phyloP scores from a whole-genome alignment of 2,797 vertebrate genomes.

The Sebastes jordani region DNA sequence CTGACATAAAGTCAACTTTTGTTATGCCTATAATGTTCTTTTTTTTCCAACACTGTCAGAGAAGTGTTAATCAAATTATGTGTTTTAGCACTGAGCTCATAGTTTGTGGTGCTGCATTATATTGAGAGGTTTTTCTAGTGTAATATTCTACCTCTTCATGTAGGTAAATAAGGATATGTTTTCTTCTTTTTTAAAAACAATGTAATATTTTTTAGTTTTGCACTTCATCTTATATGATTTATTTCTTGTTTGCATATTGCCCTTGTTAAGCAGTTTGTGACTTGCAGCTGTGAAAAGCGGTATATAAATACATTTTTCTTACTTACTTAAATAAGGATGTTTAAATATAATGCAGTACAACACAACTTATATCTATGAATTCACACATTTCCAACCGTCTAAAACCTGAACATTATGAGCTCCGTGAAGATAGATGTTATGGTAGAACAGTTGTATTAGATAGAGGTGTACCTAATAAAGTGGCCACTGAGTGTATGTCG shows the following conservation, averaged over 20 bases:
- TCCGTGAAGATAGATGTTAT: background rate
- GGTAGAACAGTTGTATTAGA: background rate
- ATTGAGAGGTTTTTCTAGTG: background rate
- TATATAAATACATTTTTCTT: no score
- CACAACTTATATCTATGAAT: background rate
- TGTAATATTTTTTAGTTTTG: no score
- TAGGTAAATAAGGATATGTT: no score
- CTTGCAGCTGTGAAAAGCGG: no score
- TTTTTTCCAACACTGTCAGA: background rate
- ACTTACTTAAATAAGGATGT: background rate
- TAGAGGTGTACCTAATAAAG: background rate
- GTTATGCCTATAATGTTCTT: background rate
- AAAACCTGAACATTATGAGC: background rate
- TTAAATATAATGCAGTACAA: background rate
- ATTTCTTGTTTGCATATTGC: no score
- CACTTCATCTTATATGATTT: no score
- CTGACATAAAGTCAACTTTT: background rate
- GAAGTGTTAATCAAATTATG: background rate
- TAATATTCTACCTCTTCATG: background rate
- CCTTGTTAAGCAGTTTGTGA: no score
- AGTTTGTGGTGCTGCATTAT: background rate
- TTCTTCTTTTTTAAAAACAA: no score
- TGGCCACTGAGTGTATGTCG: background rate
- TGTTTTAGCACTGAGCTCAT: background rate
- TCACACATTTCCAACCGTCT: background rate